A percentile compares a stretch with the other conserved stretches of the same genome.
These are phyloP conservation scores for Melanotaenia duboulayi DNA, from an alignment of 2,113 vertebrate genomes.

Conservation along the genomic window DNA sequence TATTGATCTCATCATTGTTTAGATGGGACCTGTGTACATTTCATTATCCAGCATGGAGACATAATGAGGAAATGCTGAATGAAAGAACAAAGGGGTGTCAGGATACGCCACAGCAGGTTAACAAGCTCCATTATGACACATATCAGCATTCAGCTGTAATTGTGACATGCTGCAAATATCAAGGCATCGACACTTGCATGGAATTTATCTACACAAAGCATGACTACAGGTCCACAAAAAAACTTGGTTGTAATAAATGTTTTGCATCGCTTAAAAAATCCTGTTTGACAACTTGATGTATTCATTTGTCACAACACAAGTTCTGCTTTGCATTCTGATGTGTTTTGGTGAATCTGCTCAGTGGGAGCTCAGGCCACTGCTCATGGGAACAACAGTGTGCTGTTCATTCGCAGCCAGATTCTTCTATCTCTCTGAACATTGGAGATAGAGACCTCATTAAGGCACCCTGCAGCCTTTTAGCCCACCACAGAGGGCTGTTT, in stretches of 20 bases:
- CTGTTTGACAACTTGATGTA: conserved; percentile 6
- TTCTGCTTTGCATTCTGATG: conserved; percentile 48
- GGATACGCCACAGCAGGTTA: conserved; percentile 48
- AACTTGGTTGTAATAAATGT: conserved; percentile 23
- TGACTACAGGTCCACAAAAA: conserved; percentile 9
- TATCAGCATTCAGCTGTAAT: conserved; percentile 42
- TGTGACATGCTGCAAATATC: conserved; percentile 41
- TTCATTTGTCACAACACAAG: conserved; percentile 11
- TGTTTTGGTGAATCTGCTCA: conserved; percentile 28
- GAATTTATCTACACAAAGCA: conserved; percentile 8
- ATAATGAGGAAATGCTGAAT: conserved; percentile 47
- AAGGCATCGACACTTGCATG: conserved; percentile 24
- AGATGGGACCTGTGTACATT: conserved; percentile 24
- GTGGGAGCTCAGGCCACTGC: conserved; percentile 32
- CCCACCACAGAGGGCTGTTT: conserved; percentile 56
- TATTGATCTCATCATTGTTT: conserved; percentile 8
- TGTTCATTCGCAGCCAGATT: conserved; percentile 67
- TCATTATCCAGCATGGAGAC: conserved; percentile 31
- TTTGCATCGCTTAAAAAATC: conserved; percentile 10
- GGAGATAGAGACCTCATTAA: conserved; percentile 74
- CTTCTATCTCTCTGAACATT: conserved; percentile 42
- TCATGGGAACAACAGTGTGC: conserved; percentile 59
- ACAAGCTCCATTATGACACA: conserved; percentile 47
- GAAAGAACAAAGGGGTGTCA: conserved; percentile 46
- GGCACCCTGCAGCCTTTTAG: conserved; percentile 52